These are phyloP conservation scores for Neoniphon sammara DNA, from an alignment of 2,797 vertebrate genomes.

Conservation along the genomic window DNA sequence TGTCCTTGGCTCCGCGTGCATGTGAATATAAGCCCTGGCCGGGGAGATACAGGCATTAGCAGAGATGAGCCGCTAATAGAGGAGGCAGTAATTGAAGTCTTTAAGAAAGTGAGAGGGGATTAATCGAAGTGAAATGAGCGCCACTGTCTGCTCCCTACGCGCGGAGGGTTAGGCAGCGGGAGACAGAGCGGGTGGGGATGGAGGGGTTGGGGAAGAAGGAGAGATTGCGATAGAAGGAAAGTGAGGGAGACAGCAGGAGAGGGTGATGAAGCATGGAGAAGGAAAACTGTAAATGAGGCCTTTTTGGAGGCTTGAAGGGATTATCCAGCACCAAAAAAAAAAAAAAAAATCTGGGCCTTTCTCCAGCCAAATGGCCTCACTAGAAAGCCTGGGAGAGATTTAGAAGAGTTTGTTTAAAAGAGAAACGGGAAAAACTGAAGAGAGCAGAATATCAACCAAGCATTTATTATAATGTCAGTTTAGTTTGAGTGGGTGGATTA, in stretches of 20 bases:
- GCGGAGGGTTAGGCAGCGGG: slow-evolving; percentile 57
- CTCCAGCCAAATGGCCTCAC: slow-evolving; percentile 69
- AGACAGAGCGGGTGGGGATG: slow-evolving; percentile 60
- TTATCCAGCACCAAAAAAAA: slow-evolving; percentile 63
- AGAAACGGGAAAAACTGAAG: slow-evolving; percentile 37
- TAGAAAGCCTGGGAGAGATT: slow-evolving; percentile 66
- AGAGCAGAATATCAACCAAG: slow-evolving; percentile 56
- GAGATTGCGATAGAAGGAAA: slow-evolving; percentile 54
- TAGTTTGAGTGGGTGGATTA: slow-evolving; percentile 68
- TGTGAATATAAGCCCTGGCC: slow-evolving; percentile 75
- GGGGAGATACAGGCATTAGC: slow-evolving; percentile 83
- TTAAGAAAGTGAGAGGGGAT: slow-evolving; percentile 84
- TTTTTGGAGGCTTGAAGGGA: slow-evolving; percentile 75
- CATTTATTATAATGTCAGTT: slow-evolving; percentile 58
- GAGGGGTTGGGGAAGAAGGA: slow-evolving; percentile 47
- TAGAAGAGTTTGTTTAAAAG: slow-evolving; percentile 60
- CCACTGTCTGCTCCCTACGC: slow-evolving; percentile 74
- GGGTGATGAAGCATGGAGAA: slow-evolving; percentile 72
- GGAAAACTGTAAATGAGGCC: slow-evolving; percentile 79
- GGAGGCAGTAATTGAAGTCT: slow-evolving; percentile 85
- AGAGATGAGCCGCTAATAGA: slow-evolving; percentile 81
- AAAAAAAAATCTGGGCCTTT: slow-evolving; percentile 57
- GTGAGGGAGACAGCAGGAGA: slow-evolving; percentile 64
- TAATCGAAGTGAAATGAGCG: slow-evolving; percentile 77
- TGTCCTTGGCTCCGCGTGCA: slow-evolving; percentile 38